Percentiles rank a stretch among this genome's conserved stretches.
Evolutionary conservation across 2,797 vertebrate genomes (phyloP).

Genomic region (Neosilurus mollespiculum): DNA sequence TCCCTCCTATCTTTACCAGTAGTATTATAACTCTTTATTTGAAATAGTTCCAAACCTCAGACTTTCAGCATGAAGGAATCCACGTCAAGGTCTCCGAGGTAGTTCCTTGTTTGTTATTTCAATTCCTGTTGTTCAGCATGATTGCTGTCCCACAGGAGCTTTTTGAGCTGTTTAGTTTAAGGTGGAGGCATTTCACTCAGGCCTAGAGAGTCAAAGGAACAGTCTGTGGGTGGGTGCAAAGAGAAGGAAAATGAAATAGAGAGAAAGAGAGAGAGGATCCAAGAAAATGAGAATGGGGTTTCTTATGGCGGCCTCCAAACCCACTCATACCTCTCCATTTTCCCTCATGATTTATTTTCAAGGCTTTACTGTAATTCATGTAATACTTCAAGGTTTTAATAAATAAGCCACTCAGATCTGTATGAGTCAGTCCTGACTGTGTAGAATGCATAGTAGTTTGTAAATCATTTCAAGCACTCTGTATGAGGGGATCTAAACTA

Average conservation of each 20-base stretch:
- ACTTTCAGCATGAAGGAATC: conserved; percentile 36
- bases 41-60: conserved; percentile 53
- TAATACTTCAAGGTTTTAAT: conserved; percentile 36
- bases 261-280: conserved; percentile 9
- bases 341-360: conserved; percentile 35
- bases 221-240: conserved; percentile 26
- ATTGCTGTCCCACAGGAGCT: conserved; percentile 43
- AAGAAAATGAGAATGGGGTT: conserved; percentile 39
- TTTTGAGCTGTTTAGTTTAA: conserved; percentile 59
- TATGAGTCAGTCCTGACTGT: conserved; percentile 27
- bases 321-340: neutral
- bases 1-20: conserved; percentile 34
- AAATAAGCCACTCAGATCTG: conserved; percentile 25
- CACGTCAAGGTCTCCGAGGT: conserved; percentile 42
- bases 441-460: conserved; percentile 37
- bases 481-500: neutral
- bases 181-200: conserved; percentile 37
- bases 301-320: conserved; percentile 28
- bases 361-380: conserved; percentile 41
- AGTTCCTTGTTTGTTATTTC: conserved; percentile 45
- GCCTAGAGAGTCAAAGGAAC: conserved; percentile 14
- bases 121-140: conserved; percentile 42
- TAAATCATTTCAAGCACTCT: conserved; percentile 22
- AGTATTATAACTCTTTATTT: conserved; percentile 49
- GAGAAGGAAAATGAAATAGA: conserved; percentile 30